phyloP scores from a whole-genome alignment of 1,140 invertebrate species.

The Triops longicaudatus region DNA sequence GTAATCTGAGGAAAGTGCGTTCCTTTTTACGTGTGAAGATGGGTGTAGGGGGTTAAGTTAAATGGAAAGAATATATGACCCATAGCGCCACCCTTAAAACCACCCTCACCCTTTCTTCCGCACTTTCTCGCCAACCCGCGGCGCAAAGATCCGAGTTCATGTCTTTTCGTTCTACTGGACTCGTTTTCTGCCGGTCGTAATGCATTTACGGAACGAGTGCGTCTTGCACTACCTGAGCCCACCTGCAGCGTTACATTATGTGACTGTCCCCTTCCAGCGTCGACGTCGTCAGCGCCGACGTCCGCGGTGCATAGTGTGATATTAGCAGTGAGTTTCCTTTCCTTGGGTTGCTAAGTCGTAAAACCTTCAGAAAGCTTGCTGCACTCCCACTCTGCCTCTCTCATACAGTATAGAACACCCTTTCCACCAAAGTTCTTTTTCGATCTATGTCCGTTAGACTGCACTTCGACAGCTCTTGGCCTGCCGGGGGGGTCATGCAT shows the following conservation, averaged over 20 bases:
- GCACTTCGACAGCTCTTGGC: background rate
- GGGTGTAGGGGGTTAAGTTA: no score
- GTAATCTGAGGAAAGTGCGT: no score
- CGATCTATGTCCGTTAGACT: background rate
- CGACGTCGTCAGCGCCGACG: background rate
- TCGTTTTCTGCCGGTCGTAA: background rate
- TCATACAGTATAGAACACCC: no score
- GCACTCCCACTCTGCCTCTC: no score
- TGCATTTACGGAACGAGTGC: background rate
- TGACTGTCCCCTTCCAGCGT: background rate
- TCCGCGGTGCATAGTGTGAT: background rate
- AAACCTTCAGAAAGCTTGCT: conserved; percentile 11
- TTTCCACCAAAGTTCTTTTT: background rate
- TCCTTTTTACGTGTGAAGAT: no score
- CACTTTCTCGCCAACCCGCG: no score
- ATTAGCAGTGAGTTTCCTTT: background rate
- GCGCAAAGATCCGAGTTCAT: no score
- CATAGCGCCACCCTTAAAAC: no score
- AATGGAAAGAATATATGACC: no score
- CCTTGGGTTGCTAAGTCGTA: conserved; percentile 2
- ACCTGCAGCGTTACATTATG: conserved; percentile 7
- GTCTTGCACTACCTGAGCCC: background rate
- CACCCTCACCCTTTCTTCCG: no score
- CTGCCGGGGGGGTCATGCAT: conserved; percentile 9
- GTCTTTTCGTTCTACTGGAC: no score